Conservation (phyloP, 2,797 vertebrate species). For the Hoplostethus atlanticus region DNA sequence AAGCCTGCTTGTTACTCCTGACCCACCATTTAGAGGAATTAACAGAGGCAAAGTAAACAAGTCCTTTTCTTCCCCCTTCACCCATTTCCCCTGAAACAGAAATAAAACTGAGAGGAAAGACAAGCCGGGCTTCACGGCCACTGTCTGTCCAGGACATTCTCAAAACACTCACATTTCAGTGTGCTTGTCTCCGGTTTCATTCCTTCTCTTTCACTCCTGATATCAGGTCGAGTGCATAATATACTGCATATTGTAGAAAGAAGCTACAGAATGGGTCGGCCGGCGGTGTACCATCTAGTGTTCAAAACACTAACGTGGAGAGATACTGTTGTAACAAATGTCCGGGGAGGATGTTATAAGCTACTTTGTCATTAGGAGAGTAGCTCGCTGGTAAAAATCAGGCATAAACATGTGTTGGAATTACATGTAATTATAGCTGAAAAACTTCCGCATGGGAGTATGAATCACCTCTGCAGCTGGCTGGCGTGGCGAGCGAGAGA, state of each 20-base stretch:
- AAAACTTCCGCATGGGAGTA: constrained; percentile 82
- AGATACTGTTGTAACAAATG: constrained; percentile 81
- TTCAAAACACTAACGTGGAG: constrained; percentile 75
- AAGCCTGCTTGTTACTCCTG: constrained; percentile 36
- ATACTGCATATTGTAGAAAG: constrained; percentile 1
- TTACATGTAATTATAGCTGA: constrained; percentile 87
- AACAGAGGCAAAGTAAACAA: constrained; percentile 63
- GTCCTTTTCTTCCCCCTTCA: constrained; percentile 48
- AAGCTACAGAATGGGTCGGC: constrained; percentile 41
- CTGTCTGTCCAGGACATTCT: constrained; percentile 41
- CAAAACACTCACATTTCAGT: constrained; percentile 35
- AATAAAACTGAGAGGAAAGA: constrained; percentile 59
- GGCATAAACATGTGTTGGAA: constrained; percentile 86
- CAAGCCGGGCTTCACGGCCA: constrained; percentile 46
- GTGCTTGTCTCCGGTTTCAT: constrained; percentile 33
- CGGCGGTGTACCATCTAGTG: constrained; percentile 42
- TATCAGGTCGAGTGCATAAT: constrained; percentile 30
- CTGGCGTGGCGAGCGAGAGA: constrained; percentile 69
- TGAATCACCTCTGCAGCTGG: constrained; percentile 85
- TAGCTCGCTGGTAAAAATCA: constrained; percentile 79
- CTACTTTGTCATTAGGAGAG: constrained; percentile 85
- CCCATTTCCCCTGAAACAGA: constrained; percentile 54
- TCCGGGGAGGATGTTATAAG: constrained; percentile 80
- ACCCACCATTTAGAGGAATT: constrained; percentile 56
- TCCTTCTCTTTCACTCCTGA: constrained; percentile 29